Percentiles rank a stretch among this genome's conserved stretches.
phyloP scores from a whole-genome alignment of 1,140 invertebrate species.

The Musca domestica region DNA sequence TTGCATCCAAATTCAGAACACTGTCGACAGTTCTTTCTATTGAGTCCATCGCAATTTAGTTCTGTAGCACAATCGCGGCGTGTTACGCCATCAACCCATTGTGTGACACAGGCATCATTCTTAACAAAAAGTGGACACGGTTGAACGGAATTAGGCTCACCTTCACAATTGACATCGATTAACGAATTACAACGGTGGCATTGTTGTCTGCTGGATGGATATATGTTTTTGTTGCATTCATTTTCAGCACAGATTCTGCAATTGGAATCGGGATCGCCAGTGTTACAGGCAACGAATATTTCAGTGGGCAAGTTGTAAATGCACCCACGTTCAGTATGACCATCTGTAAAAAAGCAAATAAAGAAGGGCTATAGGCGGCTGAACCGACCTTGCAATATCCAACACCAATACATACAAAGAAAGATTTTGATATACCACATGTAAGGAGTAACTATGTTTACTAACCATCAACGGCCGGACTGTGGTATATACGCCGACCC shows the following conservation, averaged over 20 bases:
- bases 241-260: slow-evolving; percentile 38
- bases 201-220: slow-evolving; percentile 33
- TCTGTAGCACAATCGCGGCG: slow-evolving; percentile 37
- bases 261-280: slow-evolving; percentile 31
- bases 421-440: no score
- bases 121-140: slow-evolving; percentile 37
- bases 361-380: no score
- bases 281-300: slow-evolving; percentile 40
- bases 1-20: slow-evolving; percentile 11
- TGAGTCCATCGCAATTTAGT: slow-evolving; percentile 38
- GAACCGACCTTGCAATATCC: no score
- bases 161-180: slow-evolving; percentile 31
- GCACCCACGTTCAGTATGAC: slow-evolving; percentile 44
- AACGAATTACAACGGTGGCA: slow-evolving; percentile 45
- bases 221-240: slow-evolving; percentile 36
- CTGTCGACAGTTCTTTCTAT: slow-evolving; percentile 19
- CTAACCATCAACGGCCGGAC: no score
- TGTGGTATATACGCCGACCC: no score
- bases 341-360: slow-evolving; percentile 28
- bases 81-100: slow-evolving; percentile 35
- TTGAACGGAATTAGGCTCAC: slow-evolving; percentile 29
- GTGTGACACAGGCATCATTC: slow-evolving; percentile 40
- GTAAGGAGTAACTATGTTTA: no score
- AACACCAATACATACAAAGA: no score
- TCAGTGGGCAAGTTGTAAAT: slow-evolving; percentile 37